Evolutionary conservation across 2,113 vertebrate genomes (phyloP).

Genomic region (Saimiri boliviensis): DNA sequence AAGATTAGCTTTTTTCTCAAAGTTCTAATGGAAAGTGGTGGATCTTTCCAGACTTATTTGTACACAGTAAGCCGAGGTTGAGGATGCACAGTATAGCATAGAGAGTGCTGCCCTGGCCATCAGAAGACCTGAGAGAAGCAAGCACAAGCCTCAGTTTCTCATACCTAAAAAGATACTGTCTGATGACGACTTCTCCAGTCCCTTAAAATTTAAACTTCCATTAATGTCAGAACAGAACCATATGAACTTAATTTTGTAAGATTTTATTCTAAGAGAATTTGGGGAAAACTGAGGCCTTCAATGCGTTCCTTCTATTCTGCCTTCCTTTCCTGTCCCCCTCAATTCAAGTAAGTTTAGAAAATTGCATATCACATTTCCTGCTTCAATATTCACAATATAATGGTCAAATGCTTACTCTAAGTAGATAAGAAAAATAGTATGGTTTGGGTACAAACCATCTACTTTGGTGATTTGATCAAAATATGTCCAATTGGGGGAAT

Average conservation of each 20-base stretch:
- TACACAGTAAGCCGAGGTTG: neutral
- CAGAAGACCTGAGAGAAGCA: neutral
- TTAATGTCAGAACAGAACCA: neutral
- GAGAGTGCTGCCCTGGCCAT: fast-evolving
- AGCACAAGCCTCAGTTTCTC: neutral
- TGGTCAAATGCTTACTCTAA: neutral
- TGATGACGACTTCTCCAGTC: neutral
- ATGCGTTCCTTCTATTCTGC: neutral
- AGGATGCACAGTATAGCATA: neutral
- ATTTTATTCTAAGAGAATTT: neutral
- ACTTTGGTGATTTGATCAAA: constrained; percentile 6
- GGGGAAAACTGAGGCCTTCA: neutral
- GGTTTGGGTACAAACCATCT: neutral
- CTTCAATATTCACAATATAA: neutral
- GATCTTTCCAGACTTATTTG: neutral
- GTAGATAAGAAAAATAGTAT: neutral
- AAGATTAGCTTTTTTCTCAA: neutral
- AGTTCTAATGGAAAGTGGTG: neutral
- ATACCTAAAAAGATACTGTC: neutral
- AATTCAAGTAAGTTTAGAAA: neutral
- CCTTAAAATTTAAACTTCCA: neutral
- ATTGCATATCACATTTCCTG: neutral
- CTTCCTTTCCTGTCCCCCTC: neutral
- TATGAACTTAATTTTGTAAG: neutral
- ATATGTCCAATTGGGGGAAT: neutral